Evolutionary conservation across 2,888 invertebrate genomes (phyloP).

Genomic region (Xiphydria camelus): DNA sequence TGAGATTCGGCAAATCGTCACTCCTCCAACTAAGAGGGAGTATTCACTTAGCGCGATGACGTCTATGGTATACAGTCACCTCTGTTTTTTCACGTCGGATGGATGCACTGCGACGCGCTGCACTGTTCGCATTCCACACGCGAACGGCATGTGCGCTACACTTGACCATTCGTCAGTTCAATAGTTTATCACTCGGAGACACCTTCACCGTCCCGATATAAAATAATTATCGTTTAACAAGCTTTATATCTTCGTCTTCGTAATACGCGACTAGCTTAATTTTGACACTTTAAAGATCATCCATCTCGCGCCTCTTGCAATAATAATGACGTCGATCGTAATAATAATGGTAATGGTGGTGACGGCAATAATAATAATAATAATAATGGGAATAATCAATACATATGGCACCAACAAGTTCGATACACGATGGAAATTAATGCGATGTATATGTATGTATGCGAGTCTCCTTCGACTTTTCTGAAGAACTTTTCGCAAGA

Average conservation of each 20-base stretch:
- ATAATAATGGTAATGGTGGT: not conserved
- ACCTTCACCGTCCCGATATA: slow-evolving; percentile 23
- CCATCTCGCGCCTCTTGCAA: slow-evolving; percentile 19
- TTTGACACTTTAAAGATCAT: slow-evolving; percentile 46
- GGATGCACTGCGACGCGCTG: slow-evolving; percentile 9
- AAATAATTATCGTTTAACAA: slow-evolving; percentile 43
- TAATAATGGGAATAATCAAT: slow-evolving; percentile 4
- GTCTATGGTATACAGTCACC: too few species aligned
- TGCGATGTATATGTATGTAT: slow-evolving; percentile 5
- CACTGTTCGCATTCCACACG: slow-evolving; percentile 13
- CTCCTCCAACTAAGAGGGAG: too few species aligned
- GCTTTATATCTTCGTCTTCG: slow-evolving; percentile 33
- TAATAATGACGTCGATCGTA: not conserved
- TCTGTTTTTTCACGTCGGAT: slow-evolving; percentile 3
- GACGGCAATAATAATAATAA: slow-evolving; percentile 3
- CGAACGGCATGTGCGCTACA: too few species aligned
- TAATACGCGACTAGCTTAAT: slow-evolving; percentile 52
- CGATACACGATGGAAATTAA: slow-evolving; percentile 12
- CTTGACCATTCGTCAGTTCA: too few species aligned
- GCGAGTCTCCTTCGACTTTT: too few species aligned
- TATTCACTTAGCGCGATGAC: too few species aligned
- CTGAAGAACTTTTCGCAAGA: too few species aligned
- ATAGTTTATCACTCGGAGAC: too few species aligned
- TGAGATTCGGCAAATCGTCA: too few species aligned
- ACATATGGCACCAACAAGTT: slow-evolving; percentile 17